Base-by-base conservation (phyloP, 2,113 vertebrate species). In the Progne subis region DNA sequence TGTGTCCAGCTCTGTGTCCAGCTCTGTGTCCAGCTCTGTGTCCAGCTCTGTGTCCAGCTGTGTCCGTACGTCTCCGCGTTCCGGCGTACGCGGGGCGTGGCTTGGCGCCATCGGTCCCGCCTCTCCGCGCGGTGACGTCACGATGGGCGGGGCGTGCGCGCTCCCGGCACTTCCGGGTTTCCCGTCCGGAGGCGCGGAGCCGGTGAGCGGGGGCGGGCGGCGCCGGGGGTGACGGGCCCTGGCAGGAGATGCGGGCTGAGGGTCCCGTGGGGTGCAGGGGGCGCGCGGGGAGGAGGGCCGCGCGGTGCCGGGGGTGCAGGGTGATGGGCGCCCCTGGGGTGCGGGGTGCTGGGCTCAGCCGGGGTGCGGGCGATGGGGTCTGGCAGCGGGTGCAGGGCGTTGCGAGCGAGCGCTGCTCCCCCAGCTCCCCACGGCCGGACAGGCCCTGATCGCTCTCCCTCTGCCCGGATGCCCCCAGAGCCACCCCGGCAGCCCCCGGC, bases 41-140 rank as follows among this genome's bases (percentile, higher is more conserved):
- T 6, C 41, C 41, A 41, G 41, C 41, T 14, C 10, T 41, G 34
- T 32, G 41, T 25, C 68, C 47, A 31, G 32, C 32, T 6, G 15
- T 18, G 32, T 29, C 37, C 24, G 6, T 16, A 5, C 20, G 0
- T 6, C 8, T 5, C 28, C 25, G 14, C 9, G 11, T 37, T 37
- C 9, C 32, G 1, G 3, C 1, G 26, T 21, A 15, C 31, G 31
- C 20, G 47, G 61, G 25, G 53, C 52, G 71, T 4, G 52, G 6
- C 25, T 25, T 23, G 44, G 19, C 1, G 7, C 4, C 2, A 2
- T 5, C 3, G 7, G 3, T 0, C 2, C 50, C 21, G 49, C 57
- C 49, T 31, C 13, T 4, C 4, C 4, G 9, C 11, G 41, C 1
- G 21, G 17, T 77, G 46, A 52, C 46, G 37, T 37, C 14, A 26